Conservation (phyloP, 1,140 invertebrate species). For the Chironomus striatipennis region DNA sequence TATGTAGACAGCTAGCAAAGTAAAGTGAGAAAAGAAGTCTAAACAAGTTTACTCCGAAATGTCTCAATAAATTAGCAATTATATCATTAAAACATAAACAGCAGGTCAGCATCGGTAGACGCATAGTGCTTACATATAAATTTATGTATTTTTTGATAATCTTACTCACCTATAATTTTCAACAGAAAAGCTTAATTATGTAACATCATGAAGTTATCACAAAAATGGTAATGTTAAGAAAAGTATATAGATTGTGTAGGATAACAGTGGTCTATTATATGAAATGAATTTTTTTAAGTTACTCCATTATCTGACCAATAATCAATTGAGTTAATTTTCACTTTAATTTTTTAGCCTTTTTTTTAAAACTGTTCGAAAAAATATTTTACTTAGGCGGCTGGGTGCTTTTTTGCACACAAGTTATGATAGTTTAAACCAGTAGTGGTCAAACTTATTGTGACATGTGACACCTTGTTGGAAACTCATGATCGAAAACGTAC, state of each 20-base stretch:
- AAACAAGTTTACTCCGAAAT: not conserved
- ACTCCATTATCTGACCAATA: not conserved
- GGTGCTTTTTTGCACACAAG: too few species aligned
- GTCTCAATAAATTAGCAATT: conserved; percentile 9
- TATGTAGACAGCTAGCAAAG: not conserved
- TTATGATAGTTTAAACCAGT: too few species aligned
- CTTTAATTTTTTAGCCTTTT: not conserved
- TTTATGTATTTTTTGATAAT: not conserved
- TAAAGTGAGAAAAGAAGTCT: not conserved
- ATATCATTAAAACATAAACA: conserved; percentile 15
- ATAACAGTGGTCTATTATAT: not conserved
- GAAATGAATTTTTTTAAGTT: not conserved
- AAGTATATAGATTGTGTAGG: not conserved
- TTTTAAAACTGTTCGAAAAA: too few species aligned
- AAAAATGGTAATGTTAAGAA: not conserved
- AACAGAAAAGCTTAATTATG: conserved; percentile 8
- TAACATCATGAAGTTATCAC: not conserved
- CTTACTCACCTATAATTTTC: conserved; percentile 10
- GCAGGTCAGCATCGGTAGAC: not conserved
- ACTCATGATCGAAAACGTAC: too few species aligned
- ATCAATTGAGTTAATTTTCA: not conserved
- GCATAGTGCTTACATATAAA: conserved; percentile 2
- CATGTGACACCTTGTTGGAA: too few species aligned
- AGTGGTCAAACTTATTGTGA: too few species aligned
- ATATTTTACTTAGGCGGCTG: too few species aligned